These are phyloP conservation scores for Axis porcinus DNA, from an alignment of 2,113 vertebrate species.

Conservation along the genomic window DNA sequence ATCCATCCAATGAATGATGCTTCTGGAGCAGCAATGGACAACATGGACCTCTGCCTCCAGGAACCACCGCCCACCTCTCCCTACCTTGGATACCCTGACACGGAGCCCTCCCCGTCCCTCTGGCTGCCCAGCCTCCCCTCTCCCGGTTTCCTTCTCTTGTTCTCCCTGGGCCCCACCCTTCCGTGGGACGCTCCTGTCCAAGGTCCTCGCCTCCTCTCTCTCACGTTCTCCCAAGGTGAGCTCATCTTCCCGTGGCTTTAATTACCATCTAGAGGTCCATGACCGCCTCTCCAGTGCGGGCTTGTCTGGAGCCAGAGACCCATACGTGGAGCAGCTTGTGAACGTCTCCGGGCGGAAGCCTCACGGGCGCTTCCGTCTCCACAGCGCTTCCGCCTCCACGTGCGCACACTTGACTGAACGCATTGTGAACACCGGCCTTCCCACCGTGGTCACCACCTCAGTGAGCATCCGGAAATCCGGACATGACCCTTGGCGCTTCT, in stretches of 20 bases:
- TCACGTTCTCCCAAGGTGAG: background rate
- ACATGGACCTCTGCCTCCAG: background rate
- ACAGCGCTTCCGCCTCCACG: background rate
- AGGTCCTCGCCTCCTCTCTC: background rate
- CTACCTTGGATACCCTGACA: too few species aligned
- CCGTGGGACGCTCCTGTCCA: background rate
- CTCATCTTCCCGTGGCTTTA: background rate
- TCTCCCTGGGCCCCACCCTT: background rate
- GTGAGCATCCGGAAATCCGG: background rate
- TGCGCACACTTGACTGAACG: background rate
- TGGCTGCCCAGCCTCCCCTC: background rate
- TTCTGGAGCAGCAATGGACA: background rate
- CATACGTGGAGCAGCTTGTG: background rate
- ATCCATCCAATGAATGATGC: too few species aligned
- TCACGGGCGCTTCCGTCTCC: background rate
- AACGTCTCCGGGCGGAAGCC: background rate
- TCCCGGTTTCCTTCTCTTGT: background rate
- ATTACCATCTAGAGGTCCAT: background rate
- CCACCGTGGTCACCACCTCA: background rate
- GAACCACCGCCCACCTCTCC: background rate
- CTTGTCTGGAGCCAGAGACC: background rate
- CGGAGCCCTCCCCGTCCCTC: rapidly evolving
- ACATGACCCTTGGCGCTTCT: background rate
- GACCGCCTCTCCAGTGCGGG: background rate
- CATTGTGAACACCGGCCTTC: rapidly evolving